Conservation (phyloP, 2,888 invertebrate species). For the Sesia apiformis region DNA sequence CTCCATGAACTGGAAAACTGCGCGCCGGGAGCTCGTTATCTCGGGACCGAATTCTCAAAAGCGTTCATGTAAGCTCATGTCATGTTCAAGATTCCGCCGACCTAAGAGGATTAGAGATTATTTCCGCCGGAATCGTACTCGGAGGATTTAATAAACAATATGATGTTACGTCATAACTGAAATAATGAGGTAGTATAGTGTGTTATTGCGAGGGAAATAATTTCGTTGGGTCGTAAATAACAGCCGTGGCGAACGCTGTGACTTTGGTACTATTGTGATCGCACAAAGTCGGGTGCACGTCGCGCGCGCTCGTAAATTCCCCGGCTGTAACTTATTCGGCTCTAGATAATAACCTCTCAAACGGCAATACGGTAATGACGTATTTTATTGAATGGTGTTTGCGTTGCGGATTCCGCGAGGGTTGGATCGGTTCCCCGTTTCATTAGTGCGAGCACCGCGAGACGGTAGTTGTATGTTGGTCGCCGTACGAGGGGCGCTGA, state of each 20-base stretch:
- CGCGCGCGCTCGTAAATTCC: conserved; percentile 18
- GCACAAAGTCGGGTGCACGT: not conserved
- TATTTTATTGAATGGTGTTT: conserved; percentile 20
- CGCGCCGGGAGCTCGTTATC: conserved; percentile 16
- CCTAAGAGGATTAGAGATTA: conserved; percentile 26
- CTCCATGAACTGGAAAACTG: conserved; percentile 43
- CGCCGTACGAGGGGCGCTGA: not conserved
- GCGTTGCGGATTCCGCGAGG: conserved; percentile 5
- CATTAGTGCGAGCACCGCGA: conserved; percentile 1
- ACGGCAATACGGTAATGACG: conserved; percentile 6
- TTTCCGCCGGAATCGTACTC: conserved; percentile 14
- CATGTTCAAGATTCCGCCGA: conserved; percentile 19
- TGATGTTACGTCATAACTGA: not conserved
- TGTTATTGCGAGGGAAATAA: not conserved
- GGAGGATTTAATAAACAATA: not conserved
- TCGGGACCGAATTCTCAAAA: conserved; percentile 16
- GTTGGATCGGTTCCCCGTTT: not conserved
- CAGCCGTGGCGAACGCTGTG: not conserved
- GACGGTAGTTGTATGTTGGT: not conserved
- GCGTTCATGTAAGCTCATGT: conserved; percentile 18
- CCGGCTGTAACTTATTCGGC: conserved; percentile 24
- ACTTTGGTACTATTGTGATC: not conserved
- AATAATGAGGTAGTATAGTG: not conserved
- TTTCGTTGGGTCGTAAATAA: conserved; percentile 4
- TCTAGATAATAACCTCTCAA: conserved; percentile 17